phyloP scores from a whole-genome alignment of 2,888 invertebrate species.

The Nomada lathburiana region DNA sequence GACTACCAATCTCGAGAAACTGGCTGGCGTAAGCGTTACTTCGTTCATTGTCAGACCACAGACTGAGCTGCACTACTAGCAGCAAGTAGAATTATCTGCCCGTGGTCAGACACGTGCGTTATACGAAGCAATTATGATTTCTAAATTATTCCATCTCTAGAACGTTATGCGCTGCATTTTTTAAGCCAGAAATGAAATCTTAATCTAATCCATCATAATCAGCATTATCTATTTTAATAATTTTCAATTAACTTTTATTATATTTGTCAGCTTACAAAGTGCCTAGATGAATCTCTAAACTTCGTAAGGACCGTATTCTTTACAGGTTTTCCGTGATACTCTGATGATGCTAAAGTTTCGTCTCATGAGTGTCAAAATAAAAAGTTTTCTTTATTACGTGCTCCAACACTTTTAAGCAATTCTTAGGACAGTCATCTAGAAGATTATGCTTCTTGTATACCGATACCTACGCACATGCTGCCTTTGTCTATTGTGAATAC shows the following conservation, averaged over 20 bases:
- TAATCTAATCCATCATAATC: background rate
- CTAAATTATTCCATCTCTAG: conserved; percentile 11
- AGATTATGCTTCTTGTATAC: background rate
- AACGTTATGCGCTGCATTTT: background rate
- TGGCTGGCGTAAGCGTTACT: conserved; percentile 69
- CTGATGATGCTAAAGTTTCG: conserved; percentile 28
- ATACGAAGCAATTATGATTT: conserved; percentile 3
- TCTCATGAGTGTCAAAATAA: conserved; percentile 7
- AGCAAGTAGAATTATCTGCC: conserved; percentile 64
- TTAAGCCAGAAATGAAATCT: background rate
- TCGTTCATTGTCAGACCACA: conserved; percentile 64
- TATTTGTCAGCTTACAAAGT: background rate
- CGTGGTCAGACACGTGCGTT: conserved; percentile 47
- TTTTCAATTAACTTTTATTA: conserved; percentile 16
- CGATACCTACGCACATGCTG: background rate
- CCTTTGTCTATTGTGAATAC: background rate
- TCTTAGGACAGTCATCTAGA: conserved; percentile 9
- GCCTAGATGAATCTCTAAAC: background rate
- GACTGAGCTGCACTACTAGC: conserved; percentile 68
- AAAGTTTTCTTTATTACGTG: conserved; percentile 24
- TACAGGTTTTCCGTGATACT: background rate
- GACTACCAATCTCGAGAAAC: conserved; percentile 60
- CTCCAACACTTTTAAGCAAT: conserved; percentile 22
- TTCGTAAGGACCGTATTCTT: conserved; percentile 5
- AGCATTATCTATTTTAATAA: background rate